phyloP scores from a whole-genome alignment of 30 jellyfish, hydroid and myxozoan genomes.

The Chrysaora quinquecirrha region DNA sequence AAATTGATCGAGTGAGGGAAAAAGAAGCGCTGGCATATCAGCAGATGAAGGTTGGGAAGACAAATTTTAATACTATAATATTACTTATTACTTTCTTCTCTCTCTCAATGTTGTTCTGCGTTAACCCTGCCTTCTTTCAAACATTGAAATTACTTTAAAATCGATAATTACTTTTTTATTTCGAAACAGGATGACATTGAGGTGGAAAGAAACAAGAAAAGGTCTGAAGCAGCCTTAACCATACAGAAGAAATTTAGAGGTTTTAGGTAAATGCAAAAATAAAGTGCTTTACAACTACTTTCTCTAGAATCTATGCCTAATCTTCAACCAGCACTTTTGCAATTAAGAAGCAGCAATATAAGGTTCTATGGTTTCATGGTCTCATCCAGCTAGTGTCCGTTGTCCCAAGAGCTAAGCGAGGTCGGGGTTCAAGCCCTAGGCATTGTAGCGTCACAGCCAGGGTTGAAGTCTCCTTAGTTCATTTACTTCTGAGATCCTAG shows the following conservation, averaged over 20 bases:
- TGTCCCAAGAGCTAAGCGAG: too few relatives aligned
- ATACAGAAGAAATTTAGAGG: constrained; percentile 56
- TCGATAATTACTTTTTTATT: too few relatives aligned
- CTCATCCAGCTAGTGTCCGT: neutral
- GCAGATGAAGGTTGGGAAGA: constrained; percentile 13
- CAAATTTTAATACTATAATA: neutral
- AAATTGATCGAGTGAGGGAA: constrained; percentile 11
- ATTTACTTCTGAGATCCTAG: too few relatives aligned
- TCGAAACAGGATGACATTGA: constrained; percentile 67
- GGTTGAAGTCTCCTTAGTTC: too few relatives aligned
- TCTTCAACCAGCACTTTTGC: neutral
- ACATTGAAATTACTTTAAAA: too few relatives aligned
- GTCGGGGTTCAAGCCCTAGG: too few relatives aligned
- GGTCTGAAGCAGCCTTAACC: constrained; percentile 24
- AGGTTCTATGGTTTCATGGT: too few relatives aligned
- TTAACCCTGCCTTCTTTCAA: neutral
- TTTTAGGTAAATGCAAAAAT: constrained; percentile 23
- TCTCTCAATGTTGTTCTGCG: neutral
- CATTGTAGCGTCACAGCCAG: too few relatives aligned
- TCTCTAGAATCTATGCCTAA: neutral
- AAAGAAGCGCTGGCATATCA: constrained; percentile 31
- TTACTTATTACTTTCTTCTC: neutral
- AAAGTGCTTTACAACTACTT: too few relatives aligned
- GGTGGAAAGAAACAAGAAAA: constrained; percentile 18
- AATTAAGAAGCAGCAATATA: neutral